Evolutionary conservation across 2,888 invertebrate genomes (phyloP), one percentile per base, ranked within the genome.

Genomic region (Palloptera scutellata): DNA sequence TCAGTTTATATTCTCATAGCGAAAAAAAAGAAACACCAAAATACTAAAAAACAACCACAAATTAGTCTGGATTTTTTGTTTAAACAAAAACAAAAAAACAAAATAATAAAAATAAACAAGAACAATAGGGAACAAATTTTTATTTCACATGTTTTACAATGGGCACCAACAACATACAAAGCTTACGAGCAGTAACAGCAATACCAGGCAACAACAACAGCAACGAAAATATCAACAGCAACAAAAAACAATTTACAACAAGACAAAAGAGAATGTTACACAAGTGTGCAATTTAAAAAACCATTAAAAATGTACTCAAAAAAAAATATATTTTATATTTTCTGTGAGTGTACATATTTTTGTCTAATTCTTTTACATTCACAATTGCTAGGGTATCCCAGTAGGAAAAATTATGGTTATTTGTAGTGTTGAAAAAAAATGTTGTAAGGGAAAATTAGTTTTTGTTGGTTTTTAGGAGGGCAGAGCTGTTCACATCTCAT

Each of bases 201-300:
- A 30, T 30, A 30, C 3, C 30, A 30, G 30, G 2, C 30, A 30
- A 30, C 30, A 30, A 30, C 30, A 30, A 30, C 30, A 30, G 30
- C 30, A 4, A 30, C 6, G 30, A 48, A 15, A 13, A 48, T 12
- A 45, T 12, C 45, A 48, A 11, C 6, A 15, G 10, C 6, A 48
- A 48, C 8, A 48, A 48, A 48, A 48, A 13, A 15, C 13, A 30
- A 30, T 30, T 30, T 30, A 11, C 13, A 13, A 15, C 13, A 48
- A 13, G 5, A 8, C 13, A 13, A 48, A 48, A n/a, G 15, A 48
- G 12, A 59, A 59, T 59, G 58, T 59, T 60, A 60, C 60, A 60
- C 60, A 51, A 60, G 60, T 60, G 60, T 60, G 60, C 60, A 60
- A 60, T 60, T 60, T 48, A 20, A 60, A 60, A 48, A 45, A 20